Percentiles rank a stretch among this genome's conserved stretches.
Evolutionary conservation across 1,140 invertebrate species (phyloP).

Genomic region (Chrysomallon squamiferum): DNA sequence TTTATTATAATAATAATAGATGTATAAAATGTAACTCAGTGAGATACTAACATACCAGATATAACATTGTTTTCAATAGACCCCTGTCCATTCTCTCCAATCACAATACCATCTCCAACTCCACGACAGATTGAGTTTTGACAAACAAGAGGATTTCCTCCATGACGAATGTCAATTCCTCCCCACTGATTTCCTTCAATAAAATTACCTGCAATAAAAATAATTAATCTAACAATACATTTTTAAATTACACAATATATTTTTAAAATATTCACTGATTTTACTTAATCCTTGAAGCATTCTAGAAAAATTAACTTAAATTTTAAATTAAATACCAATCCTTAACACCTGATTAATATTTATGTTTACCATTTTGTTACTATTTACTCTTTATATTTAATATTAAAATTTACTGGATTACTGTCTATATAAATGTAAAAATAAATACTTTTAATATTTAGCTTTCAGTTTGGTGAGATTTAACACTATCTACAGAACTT

Average conservation of each 20-base stretch:
- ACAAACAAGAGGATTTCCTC: conserved; percentile 42
- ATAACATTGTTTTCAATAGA: conserved; percentile 52
- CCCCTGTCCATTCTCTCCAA: conserved; percentile 46
- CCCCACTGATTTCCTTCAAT: conserved; percentile 54
- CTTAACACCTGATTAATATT: too few relatives aligned
- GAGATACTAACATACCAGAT: conserved; percentile 43
- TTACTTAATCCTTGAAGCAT: not conserved
- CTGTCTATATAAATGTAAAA: too few relatives aligned
- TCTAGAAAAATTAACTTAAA: not conserved
- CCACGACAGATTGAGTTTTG: conserved; percentile 50
- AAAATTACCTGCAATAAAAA: conserved; percentile 41
- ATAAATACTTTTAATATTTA: too few relatives aligned
- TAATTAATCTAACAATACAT: not conserved
- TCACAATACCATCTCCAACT: conserved; percentile 52
- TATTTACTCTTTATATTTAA: too few relatives aligned
- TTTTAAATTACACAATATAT: not conserved
- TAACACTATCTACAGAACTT: too few relatives aligned
- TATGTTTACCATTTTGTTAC: too few relatives aligned
- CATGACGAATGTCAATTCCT: conserved; percentile 52
- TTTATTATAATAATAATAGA: too few relatives aligned
- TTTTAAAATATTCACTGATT: not conserved
- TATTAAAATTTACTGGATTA: too few relatives aligned
- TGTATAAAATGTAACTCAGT: too few relatives aligned
- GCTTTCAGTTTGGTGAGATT: too few relatives aligned
- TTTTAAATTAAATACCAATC: too few relatives aligned